phyloP scores from a whole-genome alignment of 2,113 vertebrate genomes.

The Trematocara macrostoma region DNA sequence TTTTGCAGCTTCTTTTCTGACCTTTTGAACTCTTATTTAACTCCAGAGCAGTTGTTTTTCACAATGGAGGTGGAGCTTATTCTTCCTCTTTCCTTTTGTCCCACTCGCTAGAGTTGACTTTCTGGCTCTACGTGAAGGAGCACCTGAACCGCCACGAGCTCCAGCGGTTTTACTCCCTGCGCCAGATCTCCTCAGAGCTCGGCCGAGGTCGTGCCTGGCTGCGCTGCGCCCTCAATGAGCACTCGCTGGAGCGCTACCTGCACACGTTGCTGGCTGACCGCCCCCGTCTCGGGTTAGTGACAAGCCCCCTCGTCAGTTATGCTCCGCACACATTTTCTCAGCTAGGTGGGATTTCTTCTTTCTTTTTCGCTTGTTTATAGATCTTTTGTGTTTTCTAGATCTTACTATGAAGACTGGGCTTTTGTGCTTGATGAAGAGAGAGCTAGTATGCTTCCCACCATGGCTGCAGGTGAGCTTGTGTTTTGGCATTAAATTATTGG shows the following conservation, averaged over 20 bases:
- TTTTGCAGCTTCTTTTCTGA: background rate
- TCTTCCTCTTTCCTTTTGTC: background rate
- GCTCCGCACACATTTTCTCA: background rate
- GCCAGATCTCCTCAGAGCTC: conserved; percentile 81
- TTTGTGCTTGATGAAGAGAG: conserved; percentile 94
- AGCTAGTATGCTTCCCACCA: conserved; percentile 95
- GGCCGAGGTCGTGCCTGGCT: conserved; percentile 94
- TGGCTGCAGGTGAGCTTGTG: conserved; percentile 88
- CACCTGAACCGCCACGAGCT: conserved; percentile 92
- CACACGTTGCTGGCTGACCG: conserved; percentile 88
- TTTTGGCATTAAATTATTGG: background rate
- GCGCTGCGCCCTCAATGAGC: conserved; percentile 93
- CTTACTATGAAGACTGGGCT: conserved; percentile 97
- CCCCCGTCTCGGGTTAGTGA: conserved; percentile 80
- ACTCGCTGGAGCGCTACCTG: conserved; percentile 93
- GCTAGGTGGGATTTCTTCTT: background rate
- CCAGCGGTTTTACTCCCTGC: conserved; percentile 89
- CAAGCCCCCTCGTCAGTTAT: background rate
- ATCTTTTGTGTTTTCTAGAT: conserved; percentile 62
- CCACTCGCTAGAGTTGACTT: conserved; percentile 80
- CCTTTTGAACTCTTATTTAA: background rate
- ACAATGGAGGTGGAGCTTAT: background rate
- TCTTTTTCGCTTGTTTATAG: background rate
- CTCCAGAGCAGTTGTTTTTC: background rate
- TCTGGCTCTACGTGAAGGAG: conserved; percentile 96